Percentiles rank a stretch among this genome's conserved stretches.
phyloP scores from a whole-genome alignment of 2,113 vertebrate species.

The Crotalus tigris region DNA sequence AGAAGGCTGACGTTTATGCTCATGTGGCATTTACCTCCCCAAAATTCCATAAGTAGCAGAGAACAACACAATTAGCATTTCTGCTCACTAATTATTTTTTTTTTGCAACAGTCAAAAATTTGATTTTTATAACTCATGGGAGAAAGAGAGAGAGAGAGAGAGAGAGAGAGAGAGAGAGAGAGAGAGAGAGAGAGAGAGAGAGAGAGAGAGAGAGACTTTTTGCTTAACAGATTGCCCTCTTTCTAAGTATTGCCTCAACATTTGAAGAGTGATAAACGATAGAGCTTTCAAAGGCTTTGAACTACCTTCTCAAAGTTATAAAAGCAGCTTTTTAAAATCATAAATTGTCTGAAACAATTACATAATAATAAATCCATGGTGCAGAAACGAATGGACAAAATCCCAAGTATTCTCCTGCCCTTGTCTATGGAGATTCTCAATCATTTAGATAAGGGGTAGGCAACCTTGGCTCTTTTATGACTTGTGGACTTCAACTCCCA shows the following conservation, averaged over 20 bases:
- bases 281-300: background rate
- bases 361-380: background rate
- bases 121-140: background rate
- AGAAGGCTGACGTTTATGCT: background rate
- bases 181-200: too few species aligned
- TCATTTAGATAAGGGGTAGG: background rate
- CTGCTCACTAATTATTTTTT: background rate
- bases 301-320: background rate
- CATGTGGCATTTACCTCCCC: background rate
- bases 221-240: background rate
- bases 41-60: background rate
- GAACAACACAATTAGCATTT: background rate
- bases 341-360: background rate
- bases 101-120: background rate
- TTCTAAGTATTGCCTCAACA: background rate
- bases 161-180: too few species aligned
- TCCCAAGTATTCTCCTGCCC: background rate
- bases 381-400: background rate
- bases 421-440: background rate
- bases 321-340: background rate
- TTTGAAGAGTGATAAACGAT: background rate
- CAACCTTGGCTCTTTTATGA: too few species aligned
- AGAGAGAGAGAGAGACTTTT: too few species aligned
- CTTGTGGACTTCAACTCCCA: too few species aligned
- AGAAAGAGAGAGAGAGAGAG: background rate